These are phyloP conservation scores for Drosophila anomalipes DNA, from an alignment of 2,888 invertebrate species.

Conservation along the genomic window DNA sequence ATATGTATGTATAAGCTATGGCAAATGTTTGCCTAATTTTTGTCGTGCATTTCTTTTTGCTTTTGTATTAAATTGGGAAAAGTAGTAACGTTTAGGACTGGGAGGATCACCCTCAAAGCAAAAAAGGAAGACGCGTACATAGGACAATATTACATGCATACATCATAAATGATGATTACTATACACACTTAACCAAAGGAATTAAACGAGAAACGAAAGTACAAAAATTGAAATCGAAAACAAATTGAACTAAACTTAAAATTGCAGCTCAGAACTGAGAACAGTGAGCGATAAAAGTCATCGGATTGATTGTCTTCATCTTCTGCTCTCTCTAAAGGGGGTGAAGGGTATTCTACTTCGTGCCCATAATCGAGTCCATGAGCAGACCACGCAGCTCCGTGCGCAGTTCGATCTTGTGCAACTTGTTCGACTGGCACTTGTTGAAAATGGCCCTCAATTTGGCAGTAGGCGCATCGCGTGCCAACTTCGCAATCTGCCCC, in stretches of 20 bases:
- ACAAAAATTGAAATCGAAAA: slow-evolving; percentile 66
- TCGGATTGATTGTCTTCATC: not conserved
- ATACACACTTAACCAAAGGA: slow-evolving; percentile 25
- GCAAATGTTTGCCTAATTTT: slow-evolving; percentile 4
- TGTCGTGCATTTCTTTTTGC: not conserved
- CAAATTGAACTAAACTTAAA: slow-evolving; percentile 65
- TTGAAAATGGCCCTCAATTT: too few relatives aligned
- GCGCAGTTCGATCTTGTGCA: too few relatives aligned
- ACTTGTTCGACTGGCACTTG: too few relatives aligned
- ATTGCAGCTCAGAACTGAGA: slow-evolving; percentile 22
- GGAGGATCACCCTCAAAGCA: slow-evolving; percentile 31
- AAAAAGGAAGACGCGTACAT: slow-evolving; percentile 14
- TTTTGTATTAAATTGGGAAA: not conserved
- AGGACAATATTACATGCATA: slow-evolving; percentile 4
- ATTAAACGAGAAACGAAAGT: slow-evolving; percentile 28
- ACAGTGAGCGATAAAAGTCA: slow-evolving; percentile 17
- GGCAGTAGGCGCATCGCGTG: too few relatives aligned
- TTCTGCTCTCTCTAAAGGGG: not conserved
- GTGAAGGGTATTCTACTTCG: slow-evolving; percentile 34
- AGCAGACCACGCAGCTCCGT: slow-evolving; percentile 86
- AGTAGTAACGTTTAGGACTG: not conserved
- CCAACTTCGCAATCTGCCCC: too few relatives aligned
- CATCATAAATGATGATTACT: slow-evolving; percentile 41
- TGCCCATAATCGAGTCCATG: slow-evolving; percentile 79
- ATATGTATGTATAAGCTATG: slow-evolving; percentile 30